Conservation (phyloP, 2,113 vertebrate genomes). For the Micromys minutus region DNA sequence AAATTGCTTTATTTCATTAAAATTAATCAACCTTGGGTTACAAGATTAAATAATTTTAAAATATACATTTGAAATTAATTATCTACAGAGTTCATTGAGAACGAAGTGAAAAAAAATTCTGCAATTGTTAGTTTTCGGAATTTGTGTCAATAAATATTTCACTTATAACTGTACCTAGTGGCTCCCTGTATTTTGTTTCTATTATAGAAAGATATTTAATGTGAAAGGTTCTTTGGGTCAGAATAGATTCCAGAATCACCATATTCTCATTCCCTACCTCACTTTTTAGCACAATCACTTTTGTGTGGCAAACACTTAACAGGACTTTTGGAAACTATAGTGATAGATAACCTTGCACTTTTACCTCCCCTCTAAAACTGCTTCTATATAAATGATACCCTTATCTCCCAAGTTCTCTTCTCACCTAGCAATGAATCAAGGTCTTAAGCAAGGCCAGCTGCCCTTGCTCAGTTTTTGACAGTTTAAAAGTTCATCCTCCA, state of each 20-base stretch:
- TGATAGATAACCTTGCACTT: not conserved
- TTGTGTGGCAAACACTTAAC: not conserved
- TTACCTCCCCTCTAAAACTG: not conserved
- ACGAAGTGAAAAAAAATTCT: not conserved
- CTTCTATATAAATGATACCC: not conserved
- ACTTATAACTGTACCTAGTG: not conserved
- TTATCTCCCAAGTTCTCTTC: not conserved
- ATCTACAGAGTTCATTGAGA: not conserved
- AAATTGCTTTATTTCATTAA: not conserved
- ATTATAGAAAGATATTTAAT: not conserved
- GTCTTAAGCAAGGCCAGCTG: not conserved
- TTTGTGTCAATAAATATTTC: not conserved
- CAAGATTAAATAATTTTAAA: constrained; percentile 24
- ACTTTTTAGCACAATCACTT: not conserved
- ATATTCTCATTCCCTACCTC: not conserved
- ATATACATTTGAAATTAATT: not conserved
- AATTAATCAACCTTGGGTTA: not conserved
- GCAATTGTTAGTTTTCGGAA: too few species aligned
- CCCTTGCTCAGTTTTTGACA: not conserved
- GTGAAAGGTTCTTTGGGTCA: not conserved
- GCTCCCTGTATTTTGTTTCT: not conserved
- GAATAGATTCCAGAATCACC: not conserved
- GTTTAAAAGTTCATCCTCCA: not conserved
- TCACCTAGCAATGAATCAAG: not conserved
- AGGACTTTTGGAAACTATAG: not conserved